phyloP scores from a whole-genome alignment of 2,113 vertebrate genomes.

The Lathamus discolor region DNA sequence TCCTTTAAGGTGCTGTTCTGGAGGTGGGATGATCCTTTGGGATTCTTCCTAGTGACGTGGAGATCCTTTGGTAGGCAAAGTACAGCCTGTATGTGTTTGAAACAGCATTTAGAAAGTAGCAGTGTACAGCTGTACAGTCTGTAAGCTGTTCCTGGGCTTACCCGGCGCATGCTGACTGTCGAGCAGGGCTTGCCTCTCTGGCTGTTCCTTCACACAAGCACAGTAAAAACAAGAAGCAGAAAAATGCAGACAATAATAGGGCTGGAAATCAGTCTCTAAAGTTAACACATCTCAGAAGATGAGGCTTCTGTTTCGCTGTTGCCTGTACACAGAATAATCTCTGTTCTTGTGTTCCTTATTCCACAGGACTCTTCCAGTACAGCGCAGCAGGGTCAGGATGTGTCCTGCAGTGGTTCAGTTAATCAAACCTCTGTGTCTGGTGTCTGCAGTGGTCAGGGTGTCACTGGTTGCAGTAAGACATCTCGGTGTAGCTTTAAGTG shows the following conservation, averaged over 20 bases:
- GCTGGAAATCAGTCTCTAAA: background rate
- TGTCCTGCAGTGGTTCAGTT: too few relatives aligned
- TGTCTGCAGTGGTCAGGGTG: background rate
- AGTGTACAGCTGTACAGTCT: background rate
- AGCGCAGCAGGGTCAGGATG: background rate
- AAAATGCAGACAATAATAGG: background rate
- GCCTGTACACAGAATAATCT: background rate
- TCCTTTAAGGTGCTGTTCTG: background rate
- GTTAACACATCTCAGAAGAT: background rate
- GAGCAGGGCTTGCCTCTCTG: background rate
- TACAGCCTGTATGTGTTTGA: background rate
- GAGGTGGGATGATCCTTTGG: background rate
- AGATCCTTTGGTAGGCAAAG: background rate
- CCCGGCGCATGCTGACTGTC: rapidly evolving
- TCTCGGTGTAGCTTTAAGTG: background rate
- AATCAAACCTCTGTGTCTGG: background rate
- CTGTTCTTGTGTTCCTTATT: background rate
- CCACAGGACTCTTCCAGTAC: background rate
- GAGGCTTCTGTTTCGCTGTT: background rate
- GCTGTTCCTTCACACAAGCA: background rate
- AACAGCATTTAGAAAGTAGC: background rate
- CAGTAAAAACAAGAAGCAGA: background rate
- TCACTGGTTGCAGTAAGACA: rapidly evolving
- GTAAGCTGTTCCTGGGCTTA: background rate
- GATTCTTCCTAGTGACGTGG: background rate